Evolutionary conservation across 2,113 vertebrate genomes (phyloP), one percentile per base, ranked within the genome.

Genomic region (Rafetus swinhoei): DNA sequence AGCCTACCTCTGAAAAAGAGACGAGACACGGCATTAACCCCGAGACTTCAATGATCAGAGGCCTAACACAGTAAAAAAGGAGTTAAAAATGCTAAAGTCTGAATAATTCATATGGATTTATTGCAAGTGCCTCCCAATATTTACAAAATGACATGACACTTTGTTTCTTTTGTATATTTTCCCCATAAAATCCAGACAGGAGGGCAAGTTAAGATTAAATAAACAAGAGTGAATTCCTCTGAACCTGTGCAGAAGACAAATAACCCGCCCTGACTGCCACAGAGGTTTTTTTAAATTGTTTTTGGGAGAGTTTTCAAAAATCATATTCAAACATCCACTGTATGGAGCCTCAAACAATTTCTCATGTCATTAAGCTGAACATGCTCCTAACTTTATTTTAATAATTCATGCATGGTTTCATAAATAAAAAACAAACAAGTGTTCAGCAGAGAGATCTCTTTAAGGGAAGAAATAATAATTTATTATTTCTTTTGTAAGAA

Each of bases 401-500:
- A 98, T 98, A 98, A 98, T 98, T 98, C 96, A 98, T 97, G 83
- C 82, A 88, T 98, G 95, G 89, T 97, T 98, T 98, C 97, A 97
- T 97, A 98, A 98, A 98, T 98, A 98, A 98, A 96, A 98, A 96
- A 94, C 97, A 98, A 98, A 98, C 97, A 97, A 97, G 97, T 96
- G 97, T 98, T 98, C 97, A 98, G 98, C 97, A 96, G 97, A 97
- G 97, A 97, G 97, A 95, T 97, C 96, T 97, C 95, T 98, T 98
- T 98, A 98, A 97, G 96, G 94, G 93, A 94, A 98, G 92, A 97
- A 97, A 98, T 97, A 97, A 97, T 98, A 98, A 98, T 98, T 98
- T 97, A 97, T 96, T 97, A 97, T 98, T 98, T 98, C 97, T 97
- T 98, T 97, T 94, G 96, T 97, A 84, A 97, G 94, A 95, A 97